Base-by-base conservation (phyloP, 2,113 vertebrate genomes). In the Upupa epops region DNA sequence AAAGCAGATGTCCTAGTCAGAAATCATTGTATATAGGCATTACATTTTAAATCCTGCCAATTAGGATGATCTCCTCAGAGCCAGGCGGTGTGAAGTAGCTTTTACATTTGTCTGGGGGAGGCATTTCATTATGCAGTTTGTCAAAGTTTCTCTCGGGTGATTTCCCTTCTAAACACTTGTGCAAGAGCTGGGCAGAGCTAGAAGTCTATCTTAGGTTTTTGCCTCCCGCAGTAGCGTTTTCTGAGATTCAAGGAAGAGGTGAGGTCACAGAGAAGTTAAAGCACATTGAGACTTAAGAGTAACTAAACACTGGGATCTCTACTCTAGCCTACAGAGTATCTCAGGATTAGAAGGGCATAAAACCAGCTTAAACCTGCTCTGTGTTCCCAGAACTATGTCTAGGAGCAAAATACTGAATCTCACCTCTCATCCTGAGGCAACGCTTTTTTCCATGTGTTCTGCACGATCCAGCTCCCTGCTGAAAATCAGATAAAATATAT, bases 361-460 rank as follows among this genome's bases (percentile, higher is more conserved):
- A 92, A 60, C 0, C 68, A 66, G 18, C 42, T 91, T 63, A 91
- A 89, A 87, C 25, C 55, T 42, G 37, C 64, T 72, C 0, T 31
- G 10, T 46, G 19, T 66, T 86, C 55, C 72, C 72, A 34, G 31
- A 77, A 68, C 42, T 63, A 0, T 18, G 36, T 46, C 64, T 66
- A 56, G 66, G 73, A 55, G 58, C 36, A 7, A n/a, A 72, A 60
- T 49, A 60, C 31, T 34, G 49, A 51, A 52, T 80, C 79, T 80
- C 64, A 85, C 61, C 34, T 51, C 69, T 78, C 71, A 28, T 83
- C 55, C 58, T 4, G 8, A 71, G 79, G 88, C 78, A 83, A 16
- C 0, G 1, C 17, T 80, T 79, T 70, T 58, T 36, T 18, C 73
- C 82, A 2, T 4, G 63, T 42, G 46, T 24, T 1, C 1, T 31